Base-by-base conservation (phyloP, 2,113 vertebrate species). In the Lampris megalopsis region DNA sequence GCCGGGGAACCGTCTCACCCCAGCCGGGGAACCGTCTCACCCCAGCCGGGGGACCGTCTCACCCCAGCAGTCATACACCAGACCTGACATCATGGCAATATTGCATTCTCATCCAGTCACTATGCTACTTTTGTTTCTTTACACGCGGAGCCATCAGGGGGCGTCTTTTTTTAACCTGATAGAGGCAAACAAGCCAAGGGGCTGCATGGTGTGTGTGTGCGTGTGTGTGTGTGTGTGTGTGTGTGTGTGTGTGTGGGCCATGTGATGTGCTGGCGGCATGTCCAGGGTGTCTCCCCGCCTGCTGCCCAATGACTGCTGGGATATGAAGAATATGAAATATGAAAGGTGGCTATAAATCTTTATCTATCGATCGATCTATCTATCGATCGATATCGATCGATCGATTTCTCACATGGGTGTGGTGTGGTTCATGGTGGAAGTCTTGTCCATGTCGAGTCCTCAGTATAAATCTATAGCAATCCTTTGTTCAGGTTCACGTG, bases 21-120 rank as follows among this genome's bases (percentile, higher is more conserved):
- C 73, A 71, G 75, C 74, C 64, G 3, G 47, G 48, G 63, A 79
- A 77, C 71, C 24, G 0, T 24, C 24, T 24, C 24, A 24, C 24
- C 24, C 78, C 73, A 71, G 75, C 74, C 64, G 3, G 47, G 48
- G 63, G 79, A 77, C 71, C 24, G 63, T 86, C 79, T 56, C 68
- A 89, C 69, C 6, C 4, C 62, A 0, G 13, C 69, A 58, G 78
- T 80, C 61, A 86, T 88, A 71, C 80, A 87, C 92, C 86, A 89
- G 63, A 1, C 47, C 52, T 88, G 86, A 86, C 87, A 81, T 87
- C 91, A 80, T 78, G 73, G 79, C 74, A 64, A 83, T 81, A 80
- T 90, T 90, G 92, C 64, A 71, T 71, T 80, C 84, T 84, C 77
- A 81, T 91, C 84, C 87, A 87, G 81, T 60, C 63, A 42, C 69